phyloP scores from a whole-genome alignment of 1,140 invertebrate genomes.

The Augochlora pura region DNA sequence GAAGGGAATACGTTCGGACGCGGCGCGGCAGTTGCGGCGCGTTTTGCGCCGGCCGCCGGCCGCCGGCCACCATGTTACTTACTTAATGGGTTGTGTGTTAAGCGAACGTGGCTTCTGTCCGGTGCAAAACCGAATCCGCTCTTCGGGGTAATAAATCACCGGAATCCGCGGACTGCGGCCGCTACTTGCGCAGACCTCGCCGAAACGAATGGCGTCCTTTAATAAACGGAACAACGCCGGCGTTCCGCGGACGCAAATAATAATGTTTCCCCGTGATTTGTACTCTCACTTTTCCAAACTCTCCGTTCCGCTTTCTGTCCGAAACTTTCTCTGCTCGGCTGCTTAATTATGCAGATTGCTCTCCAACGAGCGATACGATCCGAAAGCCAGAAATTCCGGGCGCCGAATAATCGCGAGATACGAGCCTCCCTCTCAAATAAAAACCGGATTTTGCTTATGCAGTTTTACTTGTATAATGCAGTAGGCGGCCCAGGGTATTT shows the following conservation, averaged over 20 bases:
- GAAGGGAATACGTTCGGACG: slow-evolving; percentile 46
- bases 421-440: too few species aligned
- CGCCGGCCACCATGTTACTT: slow-evolving; percentile 40
- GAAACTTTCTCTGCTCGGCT: neutral
- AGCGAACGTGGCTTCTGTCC: slow-evolving; percentile 55
- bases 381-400: too few species aligned
- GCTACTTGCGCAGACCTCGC: slow-evolving; percentile 16
- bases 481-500: too few species aligned
- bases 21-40: slow-evolving; percentile 22
- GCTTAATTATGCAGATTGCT: neutral
- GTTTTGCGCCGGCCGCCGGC: slow-evolving; percentile 41
- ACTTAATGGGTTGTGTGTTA: slow-evolving; percentile 57
- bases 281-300: neutral
- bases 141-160: slow-evolving; percentile 49
- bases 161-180: slow-evolving; percentile 13
- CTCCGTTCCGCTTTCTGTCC: too few species aligned
- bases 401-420: neutral
- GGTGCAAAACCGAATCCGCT: slow-evolving; percentile 49
- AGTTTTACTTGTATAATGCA: too few species aligned
- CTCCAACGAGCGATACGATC: too few species aligned
- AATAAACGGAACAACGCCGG: slow-evolving; percentile 30
- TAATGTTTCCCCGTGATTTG: slow-evolving; percentile 21
- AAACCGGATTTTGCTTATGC: too few species aligned
- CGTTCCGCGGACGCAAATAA: slow-evolving; percentile 16
- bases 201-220: slow-evolving; percentile 37